Conservation (phyloP, 2,888 invertebrate species). For the Endomychus coccineus region DNA sequence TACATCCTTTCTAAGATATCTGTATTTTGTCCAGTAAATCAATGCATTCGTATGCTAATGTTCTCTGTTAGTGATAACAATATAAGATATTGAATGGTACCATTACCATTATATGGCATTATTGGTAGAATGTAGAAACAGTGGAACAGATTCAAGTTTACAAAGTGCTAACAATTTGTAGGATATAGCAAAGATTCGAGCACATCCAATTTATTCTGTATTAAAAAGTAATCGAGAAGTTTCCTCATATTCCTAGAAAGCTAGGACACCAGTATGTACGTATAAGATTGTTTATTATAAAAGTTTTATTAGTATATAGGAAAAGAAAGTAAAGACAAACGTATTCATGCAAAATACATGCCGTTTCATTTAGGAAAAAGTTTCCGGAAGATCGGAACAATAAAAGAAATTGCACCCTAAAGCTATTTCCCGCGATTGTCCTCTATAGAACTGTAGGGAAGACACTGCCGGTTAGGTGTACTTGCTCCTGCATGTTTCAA, state of each 20-base stretch:
- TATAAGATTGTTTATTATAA: constrained; percentile 16
- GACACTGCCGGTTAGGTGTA: constrained; percentile 8
- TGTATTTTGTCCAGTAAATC: too few species aligned
- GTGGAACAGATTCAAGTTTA: too few species aligned
- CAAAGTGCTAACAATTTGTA: too few species aligned
- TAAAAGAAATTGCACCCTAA: constrained; percentile 21
- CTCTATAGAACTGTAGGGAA: constrained; percentile 10
- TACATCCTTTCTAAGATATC: too few species aligned
- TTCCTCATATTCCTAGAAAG: neutral
- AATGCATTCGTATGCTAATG: too few species aligned
- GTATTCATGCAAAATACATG: constrained; percentile 10
- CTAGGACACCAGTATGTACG: neutral
- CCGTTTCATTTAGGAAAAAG: constrained; percentile 18
- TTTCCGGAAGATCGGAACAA: constrained; percentile 19
- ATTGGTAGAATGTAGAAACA: too few species aligned
- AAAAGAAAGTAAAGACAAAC: constrained; percentile 12
- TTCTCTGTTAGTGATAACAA: too few species aligned
- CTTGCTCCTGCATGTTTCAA: constrained; percentile 10
- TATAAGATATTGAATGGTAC: too few species aligned
- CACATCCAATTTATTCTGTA: too few species aligned
- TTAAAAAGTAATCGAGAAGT: too few species aligned
- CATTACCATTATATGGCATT: too few species aligned
- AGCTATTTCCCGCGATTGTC: constrained; percentile 16
- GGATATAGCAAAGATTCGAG: too few species aligned
- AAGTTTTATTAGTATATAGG: constrained; percentile 14